Evolutionary conservation across 2,113 vertebrate genomes (phyloP).

Genomic region (Misgurnus anguillicaudatus): DNA sequence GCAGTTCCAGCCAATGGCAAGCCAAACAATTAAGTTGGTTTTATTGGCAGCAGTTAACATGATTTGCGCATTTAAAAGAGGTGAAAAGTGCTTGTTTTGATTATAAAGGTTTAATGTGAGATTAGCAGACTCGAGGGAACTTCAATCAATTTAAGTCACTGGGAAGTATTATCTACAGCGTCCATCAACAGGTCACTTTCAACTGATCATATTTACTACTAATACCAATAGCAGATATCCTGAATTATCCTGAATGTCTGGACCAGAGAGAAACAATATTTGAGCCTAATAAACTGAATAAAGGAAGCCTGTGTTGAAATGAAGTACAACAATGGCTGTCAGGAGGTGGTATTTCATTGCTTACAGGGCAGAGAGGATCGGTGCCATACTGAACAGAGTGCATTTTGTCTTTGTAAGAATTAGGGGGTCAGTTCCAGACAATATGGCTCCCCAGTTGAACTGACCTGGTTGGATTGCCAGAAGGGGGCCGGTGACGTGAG

Average conservation of each 20-base stretch:
- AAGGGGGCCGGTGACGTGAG: conserved; percentile 49
- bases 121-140: conserved; percentile 6
- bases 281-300: not conserved
- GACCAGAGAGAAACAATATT: not conserved
- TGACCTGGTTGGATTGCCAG: conserved; percentile 53
- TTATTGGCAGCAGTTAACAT: conserved; percentile 12
- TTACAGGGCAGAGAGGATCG: not conserved
- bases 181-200: conserved; percentile 53
- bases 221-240: conserved; percentile 26
- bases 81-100: conserved; percentile 26
- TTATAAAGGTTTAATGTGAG: conserved; percentile 19
- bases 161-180: conserved; percentile 16
- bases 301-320: conserved; percentile 11
- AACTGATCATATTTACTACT: conserved; percentile 46
- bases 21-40: not conserved
- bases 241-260: conserved; percentile 19
- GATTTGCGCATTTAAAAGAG: conserved; percentile 1
- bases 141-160: conserved; percentile 9
- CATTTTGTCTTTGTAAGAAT: conserved; percentile 41
- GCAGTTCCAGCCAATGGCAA: not conserved
- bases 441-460: conserved; percentile 58
- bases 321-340: conserved; percentile 20
- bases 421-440: conserved; percentile 43
- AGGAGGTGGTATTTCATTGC: conserved; percentile 35
- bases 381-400: conserved; percentile 43